Base-by-base conservation (phyloP, 2,888 invertebrate species). In the Crematogaster levior region DNA sequence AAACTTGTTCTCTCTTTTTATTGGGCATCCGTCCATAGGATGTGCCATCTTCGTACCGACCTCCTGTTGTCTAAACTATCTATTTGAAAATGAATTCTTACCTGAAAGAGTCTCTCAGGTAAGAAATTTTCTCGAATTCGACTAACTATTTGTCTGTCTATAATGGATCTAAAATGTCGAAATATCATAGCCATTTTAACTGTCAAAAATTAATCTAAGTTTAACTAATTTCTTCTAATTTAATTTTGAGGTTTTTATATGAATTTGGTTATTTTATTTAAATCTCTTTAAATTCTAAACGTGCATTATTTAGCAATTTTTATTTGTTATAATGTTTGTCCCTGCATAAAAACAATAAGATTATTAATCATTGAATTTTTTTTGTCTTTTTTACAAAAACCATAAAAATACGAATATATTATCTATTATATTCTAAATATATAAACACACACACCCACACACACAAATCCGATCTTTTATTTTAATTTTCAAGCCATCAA, bases 51-150 rank as follows among this genome's bases (percentile, higher is more conserved):
- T 7, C 9, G 4, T 43, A 43, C 24, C 27, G 18, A 18, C 18
- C 63, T 9, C 12, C 18, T 65, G 63, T 37, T 63, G 24, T 65
- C 40, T 63, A 63, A 63, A 27, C 40, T 48, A 48, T 6, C n/a
- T 51, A 51, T 9, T 43, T 27, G 18, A 43, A 65, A 65, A 43
- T 40, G 9, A 12, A 40, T 15, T 63, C 61, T 63, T 63, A 63
- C 40, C 63, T 65, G 43, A 65, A 43, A 43, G 43, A 43, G n/a
- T n/a, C 24, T 24, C 21, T 61, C 40, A 65, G 43, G 43, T 65
- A 65, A 27, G 10, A 63, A 43, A 40, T 43, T 43, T 10, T 7
- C 18, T 24, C 1, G 24, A 24, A 21, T 61, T 37, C 27, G 4
- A 18, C 37, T 37, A 5, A 9, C 15, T 27, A 27, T n/a, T n/a